A percentile compares a stretch with the other conserved stretches of the same genome.
Evolutionary conservation across 2,888 invertebrate species (phyloP).

Genomic region (Lycaena phlaeas): DNA sequence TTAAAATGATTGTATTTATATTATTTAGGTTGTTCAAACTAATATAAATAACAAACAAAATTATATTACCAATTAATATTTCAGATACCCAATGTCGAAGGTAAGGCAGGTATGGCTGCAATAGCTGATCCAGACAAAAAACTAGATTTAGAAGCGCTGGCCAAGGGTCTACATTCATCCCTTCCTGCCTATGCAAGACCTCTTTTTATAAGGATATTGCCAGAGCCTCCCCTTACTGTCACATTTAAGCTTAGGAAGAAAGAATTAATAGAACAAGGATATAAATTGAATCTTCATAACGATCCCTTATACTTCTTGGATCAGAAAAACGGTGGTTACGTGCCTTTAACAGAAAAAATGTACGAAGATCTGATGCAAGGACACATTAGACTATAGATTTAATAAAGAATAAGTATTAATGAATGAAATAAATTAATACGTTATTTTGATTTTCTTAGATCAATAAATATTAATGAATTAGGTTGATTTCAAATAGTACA

Average conservation of each 20-base stretch:
- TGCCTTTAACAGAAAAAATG: constrained; percentile 55
- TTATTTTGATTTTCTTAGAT: too few species aligned
- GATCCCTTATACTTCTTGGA: constrained; percentile 82
- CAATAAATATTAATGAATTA: neutral
- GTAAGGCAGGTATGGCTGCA: constrained; percentile 95
- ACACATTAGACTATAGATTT: constrained; percentile 60
- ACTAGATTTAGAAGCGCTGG: constrained; percentile 71
- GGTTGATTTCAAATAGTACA: too few species aligned
- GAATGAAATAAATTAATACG: neutral
- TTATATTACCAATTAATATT: neutral
- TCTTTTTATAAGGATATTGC: constrained; percentile 85
- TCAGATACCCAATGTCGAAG: constrained; percentile 84
- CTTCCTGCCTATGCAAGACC: constrained; percentile 91
- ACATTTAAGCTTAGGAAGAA: constrained; percentile 95
- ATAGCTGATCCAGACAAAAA: constrained; percentile 82
- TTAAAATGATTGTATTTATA: too few species aligned
- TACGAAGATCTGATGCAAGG: constrained; percentile 64
- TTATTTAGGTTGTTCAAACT: too few species aligned
- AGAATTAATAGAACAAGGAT: constrained; percentile 88
- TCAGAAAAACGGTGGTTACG: constrained; percentile 53
- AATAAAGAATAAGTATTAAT: neutral
- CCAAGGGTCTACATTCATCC: constrained; percentile 53
- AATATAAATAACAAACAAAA: too few species aligned
- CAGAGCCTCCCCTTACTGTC: constrained; percentile 83
- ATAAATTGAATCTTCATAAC: constrained; percentile 72